Percentiles rank a stretch among this genome's conserved stretches.
Conservation (phyloP, 53 echinoderm and acorn worm species). For the Echinarachnius parma region DNA sequence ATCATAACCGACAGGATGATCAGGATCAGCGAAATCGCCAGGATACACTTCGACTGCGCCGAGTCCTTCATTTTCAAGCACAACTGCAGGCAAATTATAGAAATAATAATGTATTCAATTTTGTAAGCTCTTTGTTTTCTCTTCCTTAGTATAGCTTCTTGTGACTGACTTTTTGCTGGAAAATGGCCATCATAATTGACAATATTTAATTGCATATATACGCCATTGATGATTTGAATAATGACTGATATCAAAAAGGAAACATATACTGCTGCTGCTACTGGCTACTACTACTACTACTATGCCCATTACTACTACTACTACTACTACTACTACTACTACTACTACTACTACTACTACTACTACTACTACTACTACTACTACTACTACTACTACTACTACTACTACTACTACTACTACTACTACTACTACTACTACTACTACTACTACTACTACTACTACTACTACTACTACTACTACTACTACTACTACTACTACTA, state of each 20-base stretch:
- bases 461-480: neutral
- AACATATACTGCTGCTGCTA: neutral
- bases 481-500: conserved; percentile 1
- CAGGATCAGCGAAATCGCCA: neutral
- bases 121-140: too few relatives aligned
- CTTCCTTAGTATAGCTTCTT: too few relatives aligned
- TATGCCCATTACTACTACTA: neutral
- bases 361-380: neutral
- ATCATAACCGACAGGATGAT: conserved; percentile 29
- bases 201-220: too few relatives aligned
- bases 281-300: neutral
- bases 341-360: conserved; percentile 2
- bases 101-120: too few relatives aligned
- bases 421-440: neutral
- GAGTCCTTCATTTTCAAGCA: conserved; percentile 10
- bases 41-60: conserved; percentile 1
- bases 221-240: too few relatives aligned
- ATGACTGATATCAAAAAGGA: too few relatives aligned
- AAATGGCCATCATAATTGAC: too few relatives aligned
- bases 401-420: neutral
- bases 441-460: neutral
- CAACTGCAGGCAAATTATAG: too few relatives aligned
- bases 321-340: conserved; percentile 5
- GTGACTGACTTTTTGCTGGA: too few relatives aligned
- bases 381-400: neutral